Conservation (phyloP, 2,888 invertebrate species). For the Stenurella melanura region DNA sequence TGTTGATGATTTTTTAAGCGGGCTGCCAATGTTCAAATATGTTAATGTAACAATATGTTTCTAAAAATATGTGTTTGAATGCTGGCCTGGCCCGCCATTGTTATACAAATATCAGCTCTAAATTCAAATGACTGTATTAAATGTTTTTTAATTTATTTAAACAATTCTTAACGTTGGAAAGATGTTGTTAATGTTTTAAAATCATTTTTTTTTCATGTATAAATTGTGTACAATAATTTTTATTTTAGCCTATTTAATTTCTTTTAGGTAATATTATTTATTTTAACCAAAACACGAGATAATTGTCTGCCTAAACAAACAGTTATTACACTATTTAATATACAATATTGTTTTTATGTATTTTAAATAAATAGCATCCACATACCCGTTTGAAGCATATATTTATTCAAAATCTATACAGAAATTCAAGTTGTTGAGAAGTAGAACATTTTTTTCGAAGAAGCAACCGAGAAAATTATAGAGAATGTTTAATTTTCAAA, state of each 20-base stretch:
- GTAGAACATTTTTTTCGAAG: background rate
- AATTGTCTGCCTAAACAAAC: background rate
- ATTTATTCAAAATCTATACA: slow-evolving; percentile 24
- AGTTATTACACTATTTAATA: slow-evolving; percentile 22
- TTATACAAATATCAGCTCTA: slow-evolving; percentile 33
- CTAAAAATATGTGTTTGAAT: slow-evolving; percentile 11
- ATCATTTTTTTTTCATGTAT: slow-evolving; percentile 26
- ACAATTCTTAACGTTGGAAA: slow-evolving; percentile 28
- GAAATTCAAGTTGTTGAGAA: slow-evolving; percentile 30
- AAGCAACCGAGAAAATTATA: background rate
- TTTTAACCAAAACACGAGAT: slow-evolving; percentile 22
- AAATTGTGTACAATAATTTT: slow-evolving; percentile 36
- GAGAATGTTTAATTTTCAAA: no score
- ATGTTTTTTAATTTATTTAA: slow-evolving; percentile 41
- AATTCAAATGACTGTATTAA: slow-evolving; percentile 42
- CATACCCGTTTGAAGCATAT: background rate
- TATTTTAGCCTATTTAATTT: slow-evolving; percentile 32
- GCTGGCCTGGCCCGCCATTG: slow-evolving; percentile 25
- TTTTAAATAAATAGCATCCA: slow-evolving; percentile 12
- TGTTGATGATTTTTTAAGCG: slow-evolving; percentile 52
- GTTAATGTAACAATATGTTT: background rate
- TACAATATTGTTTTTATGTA: slow-evolving; percentile 14
- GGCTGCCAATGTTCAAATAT: slow-evolving; percentile 22
- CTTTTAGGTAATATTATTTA: slow-evolving; percentile 31
- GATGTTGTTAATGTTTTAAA: slow-evolving; percentile 33